Base-by-base conservation (phyloP, 30 jellyfish, hydroid and myxozoan species). In the Mastigias papua region DNA sequence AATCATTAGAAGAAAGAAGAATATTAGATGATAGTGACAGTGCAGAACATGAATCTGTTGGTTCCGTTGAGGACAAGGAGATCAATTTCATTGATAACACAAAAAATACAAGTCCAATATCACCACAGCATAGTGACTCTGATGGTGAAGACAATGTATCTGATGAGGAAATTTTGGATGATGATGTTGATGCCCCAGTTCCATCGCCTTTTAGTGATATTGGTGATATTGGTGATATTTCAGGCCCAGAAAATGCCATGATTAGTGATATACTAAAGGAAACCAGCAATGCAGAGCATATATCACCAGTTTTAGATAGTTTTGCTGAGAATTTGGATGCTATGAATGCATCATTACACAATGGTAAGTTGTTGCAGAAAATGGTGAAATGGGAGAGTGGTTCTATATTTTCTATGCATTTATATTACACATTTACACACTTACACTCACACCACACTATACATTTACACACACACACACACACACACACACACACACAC, bases 201-300 rank as follows among this genome's bases (percentile, higher is more conserved):
- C 98, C 98, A 19, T 95, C 99, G 1, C 99, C 99, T 0, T 95
- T 95, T 35, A 95, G 99, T 83, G 99, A 95, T 76, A 71, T 95
- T 49, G 99, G 96, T 21, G 99, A 89, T 34, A 71, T 89, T 8
- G 99, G 96, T 21, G 99, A 89, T 34, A 71, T 89, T 8, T 66
- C 98, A 49, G 96, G 94, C 17, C 78, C 88, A 1, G 98, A 90
- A 19, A 89, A 76, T 63, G 97, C 98, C 1, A 89, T 95, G 69
- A 83, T 95, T 19, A 61, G 81, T 50, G 99, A 95, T 81, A 89
- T 95, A 69, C 73, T 95, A 76, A 86, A 80, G 20, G 96, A 84
- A 63, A 88, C 93, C 23, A 77, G 81, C 51, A 72, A 79, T 48
- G 86, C 76, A 48, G 63, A 73, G 65, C 87, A 65, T 33, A 51